Evolutionary conservation across 2,797 vertebrate genomes (phyloP).

Genomic region (Petrocephalus schoutedeni): DNA sequence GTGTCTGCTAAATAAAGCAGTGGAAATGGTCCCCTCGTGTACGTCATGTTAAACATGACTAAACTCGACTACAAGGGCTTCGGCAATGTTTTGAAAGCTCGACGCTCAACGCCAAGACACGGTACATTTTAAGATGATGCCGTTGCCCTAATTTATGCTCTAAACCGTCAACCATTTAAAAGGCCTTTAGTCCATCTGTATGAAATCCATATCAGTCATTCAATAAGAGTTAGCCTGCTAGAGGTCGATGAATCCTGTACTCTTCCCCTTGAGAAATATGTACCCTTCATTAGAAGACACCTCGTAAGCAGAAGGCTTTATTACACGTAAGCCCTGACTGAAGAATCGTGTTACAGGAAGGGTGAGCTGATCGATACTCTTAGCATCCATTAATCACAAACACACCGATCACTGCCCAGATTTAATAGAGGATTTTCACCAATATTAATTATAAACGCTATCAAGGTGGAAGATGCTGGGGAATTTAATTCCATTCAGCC

Average conservation of each 20-base stretch:
- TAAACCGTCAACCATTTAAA: not conserved
- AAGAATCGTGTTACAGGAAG: conserved; percentile 68
- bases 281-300: not conserved
- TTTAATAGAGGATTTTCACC: conserved; percentile 56
- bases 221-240: not conserved
- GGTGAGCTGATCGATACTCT: conserved; percentile 64
- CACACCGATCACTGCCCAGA: conserved; percentile 14
- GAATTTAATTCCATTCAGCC: conserved; percentile 23
- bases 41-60: not conserved
- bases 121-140: not conserved
- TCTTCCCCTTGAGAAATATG: not conserved
- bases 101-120: not conserved
- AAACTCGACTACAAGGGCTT: not conserved
- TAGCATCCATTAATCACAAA: conserved; percentile 62
- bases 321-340: conserved; percentile 73
- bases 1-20: not conserved
- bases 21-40: not conserved
- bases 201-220: not conserved
- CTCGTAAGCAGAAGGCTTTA: conserved; percentile 45
- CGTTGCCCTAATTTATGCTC: not conserved
- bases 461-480: conserved; percentile 40
- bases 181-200: not conserved
- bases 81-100: not conserved
- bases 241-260: not conserved
- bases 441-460: conserved; percentile 65